Evolutionary conservation across 2,797 vertebrate genomes (phyloP), one percentile per base, ranked within the genome.

Genomic region (Falco berigora): DNA sequence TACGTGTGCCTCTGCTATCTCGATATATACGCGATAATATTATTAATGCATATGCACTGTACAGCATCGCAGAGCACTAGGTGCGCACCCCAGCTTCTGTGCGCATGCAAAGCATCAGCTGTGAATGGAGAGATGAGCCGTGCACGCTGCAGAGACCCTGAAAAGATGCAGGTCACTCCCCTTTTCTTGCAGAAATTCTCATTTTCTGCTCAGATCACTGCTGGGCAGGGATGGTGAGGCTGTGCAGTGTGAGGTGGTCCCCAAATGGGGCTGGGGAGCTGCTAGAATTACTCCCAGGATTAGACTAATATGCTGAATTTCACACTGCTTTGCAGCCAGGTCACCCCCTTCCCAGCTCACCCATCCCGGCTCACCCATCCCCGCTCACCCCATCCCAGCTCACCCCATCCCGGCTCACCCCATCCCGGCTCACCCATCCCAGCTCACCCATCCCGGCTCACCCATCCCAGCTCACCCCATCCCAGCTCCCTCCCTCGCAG

Each of bases 1-100:
- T 3, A 14, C 10, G 7, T 0, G 1, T 69, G 34, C 12, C 15
- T 22, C 55, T 52, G 53, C 13, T 10, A 0, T 25, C 24, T 28
- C 20, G 10, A 0, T 10, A 5, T 5, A 2, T 3, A 14, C 10
- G 7, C 0, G 1, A 9, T 44, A 5, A 30, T 56, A 24, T 11
- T 24, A 3, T n/a, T 24, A 20, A 59, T 4, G 30, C 15, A 2
- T 12, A 1, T 3, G 40, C 19, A 52, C 56, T 5, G 11, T 5
- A 20, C 52, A 8, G 73, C 38, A 0, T 0, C 5, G 2, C 1
- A 4, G 24, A 9, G 59, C 3, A 2, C 64, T 14, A 81, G 32
- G 46, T 4, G 72, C 40, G 78, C 71, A 1, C 16, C 80, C 63
- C 1, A 2, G 30, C 47, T 32, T 53, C 64, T 24, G 16, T 2